Evolutionary conservation across 2,888 invertebrate genomes (phyloP).

Genomic region (Aphodius sticticus): DNA sequence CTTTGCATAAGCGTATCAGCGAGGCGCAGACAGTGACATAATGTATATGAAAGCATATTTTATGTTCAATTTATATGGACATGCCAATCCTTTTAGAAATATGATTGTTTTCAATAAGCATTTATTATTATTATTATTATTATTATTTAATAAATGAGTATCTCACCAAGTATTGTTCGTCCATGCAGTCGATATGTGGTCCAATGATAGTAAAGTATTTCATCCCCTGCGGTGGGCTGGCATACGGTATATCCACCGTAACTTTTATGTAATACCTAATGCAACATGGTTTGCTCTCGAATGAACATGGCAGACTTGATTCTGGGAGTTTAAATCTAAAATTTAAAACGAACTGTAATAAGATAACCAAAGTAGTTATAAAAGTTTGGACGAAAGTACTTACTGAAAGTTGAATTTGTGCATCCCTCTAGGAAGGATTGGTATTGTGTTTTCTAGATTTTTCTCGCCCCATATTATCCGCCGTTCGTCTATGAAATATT

Average conservation of each 20-base stretch:
- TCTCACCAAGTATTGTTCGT: constrained; percentile 76
- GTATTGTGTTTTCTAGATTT: constrained; percentile 67
- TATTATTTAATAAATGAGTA: constrained; percentile 41
- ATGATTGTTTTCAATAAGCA: neutral
- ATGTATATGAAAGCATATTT: neutral
- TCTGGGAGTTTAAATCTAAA: constrained; percentile 74
- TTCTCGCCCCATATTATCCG: constrained; percentile 79
- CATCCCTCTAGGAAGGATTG: constrained; percentile 74
- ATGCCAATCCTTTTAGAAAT: neutral
- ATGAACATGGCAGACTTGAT: constrained; percentile 76
- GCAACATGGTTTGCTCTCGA: constrained; percentile 77
- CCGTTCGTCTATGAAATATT: constrained; percentile 78
- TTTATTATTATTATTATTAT: neutral
- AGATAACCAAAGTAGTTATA: neutral
- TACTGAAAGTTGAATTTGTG: constrained; percentile 72
- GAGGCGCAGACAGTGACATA: neutral
- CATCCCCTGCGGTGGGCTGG: constrained; percentile 80
- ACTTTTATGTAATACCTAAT: constrained; percentile 78
- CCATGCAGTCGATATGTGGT: constrained; percentile 82
- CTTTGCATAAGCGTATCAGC: neutral
- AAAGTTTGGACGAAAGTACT: constrained; percentile 19
- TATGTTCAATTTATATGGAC: neutral
- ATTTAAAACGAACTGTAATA: constrained; percentile 25
- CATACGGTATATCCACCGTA: constrained; percentile 78
- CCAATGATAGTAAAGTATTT: constrained; percentile 83